Evolutionary conservation across 2,113 vertebrate species (phyloP).

Genomic region (Cygnus buccinator): DNA sequence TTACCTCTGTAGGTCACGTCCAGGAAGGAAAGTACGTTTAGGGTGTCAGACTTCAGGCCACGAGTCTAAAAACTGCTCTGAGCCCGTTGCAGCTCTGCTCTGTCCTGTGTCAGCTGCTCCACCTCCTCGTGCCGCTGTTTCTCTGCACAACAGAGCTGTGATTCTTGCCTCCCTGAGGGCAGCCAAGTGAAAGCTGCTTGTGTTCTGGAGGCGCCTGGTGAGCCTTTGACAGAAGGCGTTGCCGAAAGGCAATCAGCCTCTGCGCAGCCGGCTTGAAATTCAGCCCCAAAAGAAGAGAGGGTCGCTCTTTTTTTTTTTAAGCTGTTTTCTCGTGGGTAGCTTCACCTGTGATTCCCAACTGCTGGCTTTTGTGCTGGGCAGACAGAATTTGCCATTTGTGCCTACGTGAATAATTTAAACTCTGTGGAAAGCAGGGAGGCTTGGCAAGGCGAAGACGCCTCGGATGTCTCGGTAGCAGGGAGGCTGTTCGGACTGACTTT

Average conservation of each 20-base stretch:
- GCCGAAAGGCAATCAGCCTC: accelerated
- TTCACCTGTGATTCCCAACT: accelerated
- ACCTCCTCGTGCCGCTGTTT: background rate
- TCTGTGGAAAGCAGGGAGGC: background rate
- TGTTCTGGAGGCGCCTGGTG: accelerated
- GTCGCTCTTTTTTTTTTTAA: background rate
- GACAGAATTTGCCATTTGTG: background rate
- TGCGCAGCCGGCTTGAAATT: background rate
- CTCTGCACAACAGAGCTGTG: background rate
- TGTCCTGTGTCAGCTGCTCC: accelerated
- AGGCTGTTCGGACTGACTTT: background rate
- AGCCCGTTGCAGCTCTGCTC: background rate
- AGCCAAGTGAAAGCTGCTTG: background rate
- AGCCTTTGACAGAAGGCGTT: accelerated
- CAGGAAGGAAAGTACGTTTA: background rate
- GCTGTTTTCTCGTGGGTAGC: background rate
- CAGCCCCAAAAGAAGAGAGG: no score
- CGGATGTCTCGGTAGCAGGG: background rate
- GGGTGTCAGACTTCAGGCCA: background rate
- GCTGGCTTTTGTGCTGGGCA: background rate
- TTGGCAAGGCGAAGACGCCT: accelerated
- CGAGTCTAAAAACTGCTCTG: background rate
- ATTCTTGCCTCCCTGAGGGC: background rate
- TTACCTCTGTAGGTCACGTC: background rate
- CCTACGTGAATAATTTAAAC: background rate